Evolutionary conservation across 2,888 invertebrate species (phyloP).

Genomic region (Chymomyza amoena): DNA sequence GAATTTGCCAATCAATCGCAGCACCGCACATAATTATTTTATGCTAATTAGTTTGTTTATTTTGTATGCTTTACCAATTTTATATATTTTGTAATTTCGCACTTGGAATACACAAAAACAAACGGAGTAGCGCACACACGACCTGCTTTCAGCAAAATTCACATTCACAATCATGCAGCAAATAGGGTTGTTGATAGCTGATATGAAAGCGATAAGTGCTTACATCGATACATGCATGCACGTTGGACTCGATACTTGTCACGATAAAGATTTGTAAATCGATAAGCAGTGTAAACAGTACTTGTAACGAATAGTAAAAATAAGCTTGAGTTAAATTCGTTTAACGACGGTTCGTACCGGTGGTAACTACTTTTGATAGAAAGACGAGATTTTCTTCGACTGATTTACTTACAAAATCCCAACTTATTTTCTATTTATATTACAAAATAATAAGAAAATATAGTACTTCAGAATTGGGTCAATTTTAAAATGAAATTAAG

Average conservation of each 20-base stretch:
- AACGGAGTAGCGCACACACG: not conserved
- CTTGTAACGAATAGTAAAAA: too few species aligned
- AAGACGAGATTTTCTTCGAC: too few species aligned
- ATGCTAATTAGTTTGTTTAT: slow-evolving; percentile 23
- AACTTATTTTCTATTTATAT: too few species aligned
- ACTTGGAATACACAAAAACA: slow-evolving; percentile 21
- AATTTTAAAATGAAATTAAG: too few species aligned
- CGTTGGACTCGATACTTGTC: not conserved
- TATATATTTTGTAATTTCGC: slow-evolving; percentile 38
- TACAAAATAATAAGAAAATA: too few species aligned
- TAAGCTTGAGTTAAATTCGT: too few species aligned
- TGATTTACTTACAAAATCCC: too few species aligned
- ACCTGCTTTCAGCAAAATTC: slow-evolving; percentile 34
- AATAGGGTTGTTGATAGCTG: not conserved
- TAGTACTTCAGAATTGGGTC: too few species aligned
- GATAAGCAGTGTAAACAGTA: not conserved
- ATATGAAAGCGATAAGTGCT: not conserved
- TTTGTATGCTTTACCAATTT: slow-evolving; percentile 42
- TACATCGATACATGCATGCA: not conserved
- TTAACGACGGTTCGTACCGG: too few species aligned
- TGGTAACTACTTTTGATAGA: too few species aligned
- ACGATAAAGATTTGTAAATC: not conserved
- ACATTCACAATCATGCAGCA: slow-evolving; percentile 12
- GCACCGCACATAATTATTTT: slow-evolving; percentile 31
- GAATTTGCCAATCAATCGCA: slow-evolving; percentile 18